phyloP scores from a whole-genome alignment of 2,797 vertebrate species.

The Sebastes iracundus region DNA sequence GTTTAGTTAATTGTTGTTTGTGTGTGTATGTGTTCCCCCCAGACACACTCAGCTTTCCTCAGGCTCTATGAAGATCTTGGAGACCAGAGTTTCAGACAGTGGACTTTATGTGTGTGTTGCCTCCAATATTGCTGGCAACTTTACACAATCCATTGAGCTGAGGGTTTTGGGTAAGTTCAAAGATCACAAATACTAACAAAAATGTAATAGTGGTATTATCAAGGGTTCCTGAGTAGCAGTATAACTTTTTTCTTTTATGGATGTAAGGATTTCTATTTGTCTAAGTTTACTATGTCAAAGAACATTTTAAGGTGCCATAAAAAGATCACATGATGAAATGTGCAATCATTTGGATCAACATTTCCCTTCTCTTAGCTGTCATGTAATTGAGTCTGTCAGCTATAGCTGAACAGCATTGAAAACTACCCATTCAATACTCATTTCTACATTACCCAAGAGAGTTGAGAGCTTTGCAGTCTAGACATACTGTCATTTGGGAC shows the following conservation, averaged over 20 bases:
- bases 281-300: not conserved
- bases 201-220: not conserved
- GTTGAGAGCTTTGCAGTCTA: not conserved
- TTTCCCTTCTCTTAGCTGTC: not conserved
- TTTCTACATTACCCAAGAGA: not conserved
- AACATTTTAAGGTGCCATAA: not conserved
- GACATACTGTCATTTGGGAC: not conserved
- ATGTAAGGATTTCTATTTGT: not conserved
- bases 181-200: not conserved
- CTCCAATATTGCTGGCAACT: constrained; percentile 96
- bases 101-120: constrained; percentile 93
- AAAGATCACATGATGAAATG: not conserved
- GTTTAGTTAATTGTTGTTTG: not conserved
- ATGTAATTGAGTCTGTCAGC: not conserved
- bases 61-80: constrained; percentile 93
- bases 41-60: constrained; percentile 92
- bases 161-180: constrained; percentile 87
- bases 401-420: not conserved
- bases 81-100: constrained; percentile 88
- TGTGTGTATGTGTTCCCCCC: constrained; percentile 54
- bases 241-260: not conserved
- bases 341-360: not conserved
- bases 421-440: not conserved
- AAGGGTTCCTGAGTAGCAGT: not conserved
- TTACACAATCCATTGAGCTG: constrained; percentile 87